Evolutionary conservation across 2,797 vertebrate genomes (phyloP).

Genomic region (Pipistrellus pygmaeus): DNA sequence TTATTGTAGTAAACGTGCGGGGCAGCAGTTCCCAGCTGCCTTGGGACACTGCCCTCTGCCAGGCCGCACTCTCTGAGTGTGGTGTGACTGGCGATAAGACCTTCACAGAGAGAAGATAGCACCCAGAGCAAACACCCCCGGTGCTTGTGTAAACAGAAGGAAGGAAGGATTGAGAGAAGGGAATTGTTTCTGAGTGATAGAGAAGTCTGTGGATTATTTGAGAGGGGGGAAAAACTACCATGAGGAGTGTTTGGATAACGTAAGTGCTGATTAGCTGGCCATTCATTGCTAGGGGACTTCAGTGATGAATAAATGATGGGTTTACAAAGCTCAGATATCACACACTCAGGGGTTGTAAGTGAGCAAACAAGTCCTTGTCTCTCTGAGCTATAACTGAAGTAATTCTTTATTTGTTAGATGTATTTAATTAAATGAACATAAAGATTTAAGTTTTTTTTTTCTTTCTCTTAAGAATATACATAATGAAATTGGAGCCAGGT

Average conservation of each 20-base stretch:
- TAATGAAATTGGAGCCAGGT: not conserved
- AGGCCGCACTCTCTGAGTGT: slow-evolving; percentile 31
- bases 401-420: not conserved
- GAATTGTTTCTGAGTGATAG: slow-evolving; percentile 16
- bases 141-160: slow-evolving; percentile 37
- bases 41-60: slow-evolving; percentile 51
- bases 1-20: slow-evolving; percentile 63
- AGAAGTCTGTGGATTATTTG: not conserved
- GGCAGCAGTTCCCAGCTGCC: slow-evolving; percentile 61
- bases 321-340: slow-evolving; percentile 9
- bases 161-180: not conserved
- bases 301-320: not conserved
- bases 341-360: not conserved
- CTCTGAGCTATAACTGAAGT: not conserved
- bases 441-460: not conserved
- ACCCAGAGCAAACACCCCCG: not conserved
- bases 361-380: not conserved
- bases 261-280: slow-evolving; percentile 22
- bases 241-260: not conserved
- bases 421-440: not conserved
- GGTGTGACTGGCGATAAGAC: not conserved
- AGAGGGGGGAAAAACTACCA: not conserved
- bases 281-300: slow-evolving; percentile 11
- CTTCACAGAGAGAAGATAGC: slow-evolving; percentile 46
- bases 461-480: not conserved